These are phyloP conservation scores for Prionchulus punctatus DNA, from an alignment of 2,888 invertebrate species.

Conservation along the genomic window DNA sequence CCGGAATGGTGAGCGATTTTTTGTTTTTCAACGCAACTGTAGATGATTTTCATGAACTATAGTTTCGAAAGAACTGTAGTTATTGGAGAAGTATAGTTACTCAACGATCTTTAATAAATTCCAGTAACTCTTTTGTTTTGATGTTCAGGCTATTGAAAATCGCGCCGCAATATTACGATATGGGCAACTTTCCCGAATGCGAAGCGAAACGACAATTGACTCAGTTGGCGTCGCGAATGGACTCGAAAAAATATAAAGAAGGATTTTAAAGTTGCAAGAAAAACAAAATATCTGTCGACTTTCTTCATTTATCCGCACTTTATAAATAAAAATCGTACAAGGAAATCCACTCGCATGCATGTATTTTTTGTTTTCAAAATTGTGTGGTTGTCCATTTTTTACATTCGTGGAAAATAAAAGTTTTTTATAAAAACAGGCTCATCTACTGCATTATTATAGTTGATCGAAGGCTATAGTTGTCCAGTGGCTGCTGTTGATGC, in stretches of 20 bases:
- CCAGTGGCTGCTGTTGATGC: no score
- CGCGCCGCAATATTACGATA: constrained; percentile 94
- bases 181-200: constrained; percentile 91
- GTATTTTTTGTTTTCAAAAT: no score
- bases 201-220: constrained; percentile 85
- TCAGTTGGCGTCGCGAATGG: constrained; percentile 48
- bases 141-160: constrained; percentile 70
- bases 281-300: no score
- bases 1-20: constrained; percentile 50
- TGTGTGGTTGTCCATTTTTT: no score
- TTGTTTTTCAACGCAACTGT: not conserved
- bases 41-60: not conserved
- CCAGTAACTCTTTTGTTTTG: constrained; percentile 10
- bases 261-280: constrained; percentile 6
- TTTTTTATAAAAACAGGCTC: no score
- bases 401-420: no score
- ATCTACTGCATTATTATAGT: no score
- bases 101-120: not conserved
- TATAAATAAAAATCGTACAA: no score
- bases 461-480: no score
- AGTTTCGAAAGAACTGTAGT: not conserved
- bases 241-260: constrained; percentile 10
- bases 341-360: no score
- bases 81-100: not conserved
- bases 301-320: no score